Evolutionary conservation across 2,113 vertebrate species (phyloP).

Genomic region (Pithys albifrons): DNA sequence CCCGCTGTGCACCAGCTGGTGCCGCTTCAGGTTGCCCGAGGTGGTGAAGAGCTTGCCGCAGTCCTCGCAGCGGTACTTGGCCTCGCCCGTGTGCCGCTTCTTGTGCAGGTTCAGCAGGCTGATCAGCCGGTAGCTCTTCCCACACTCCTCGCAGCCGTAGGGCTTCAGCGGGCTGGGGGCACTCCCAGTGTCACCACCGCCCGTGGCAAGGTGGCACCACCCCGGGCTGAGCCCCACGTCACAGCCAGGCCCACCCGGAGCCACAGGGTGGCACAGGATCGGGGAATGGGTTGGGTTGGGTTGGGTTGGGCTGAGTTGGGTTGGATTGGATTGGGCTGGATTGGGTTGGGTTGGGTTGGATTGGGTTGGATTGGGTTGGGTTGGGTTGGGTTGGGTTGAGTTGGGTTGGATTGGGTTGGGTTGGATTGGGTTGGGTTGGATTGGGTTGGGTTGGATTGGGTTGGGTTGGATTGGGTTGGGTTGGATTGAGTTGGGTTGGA

Average conservation of each 20-base stretch:
- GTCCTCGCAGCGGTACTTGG: constrained; percentile 90
- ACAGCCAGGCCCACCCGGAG: rapidly evolving
- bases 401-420: rapidly evolving
- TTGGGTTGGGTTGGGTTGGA: not conserved
- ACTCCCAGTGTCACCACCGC: not conserved
- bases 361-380: not conserved
- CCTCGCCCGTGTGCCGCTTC: constrained; percentile 96
- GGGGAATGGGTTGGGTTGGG: rapidly evolving
- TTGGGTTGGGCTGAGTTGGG: rapidly evolving
- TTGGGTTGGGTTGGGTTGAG: no score
- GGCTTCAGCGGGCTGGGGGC: constrained; percentile 87
- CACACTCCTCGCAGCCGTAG: constrained; percentile 90
- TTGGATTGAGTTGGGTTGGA: no score
- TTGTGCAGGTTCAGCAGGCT: constrained; percentile 96
- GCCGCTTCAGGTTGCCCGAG: constrained; percentile 94
- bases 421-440: not conserved
- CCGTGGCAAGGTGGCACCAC: rapidly evolving
- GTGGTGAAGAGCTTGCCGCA: constrained; percentile 97
- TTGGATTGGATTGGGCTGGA: rapidly evolving
- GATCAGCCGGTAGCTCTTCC: constrained; percentile 97
- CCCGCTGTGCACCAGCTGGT: constrained; percentile 96
- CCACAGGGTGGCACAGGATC: not conserved
- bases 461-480: not conserved
- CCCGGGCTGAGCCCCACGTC: rapidly evolving
- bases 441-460: not conserved